Base-by-base conservation (phyloP, 23 tunicate genomes). In the Halocynthia roretzi region DNA sequence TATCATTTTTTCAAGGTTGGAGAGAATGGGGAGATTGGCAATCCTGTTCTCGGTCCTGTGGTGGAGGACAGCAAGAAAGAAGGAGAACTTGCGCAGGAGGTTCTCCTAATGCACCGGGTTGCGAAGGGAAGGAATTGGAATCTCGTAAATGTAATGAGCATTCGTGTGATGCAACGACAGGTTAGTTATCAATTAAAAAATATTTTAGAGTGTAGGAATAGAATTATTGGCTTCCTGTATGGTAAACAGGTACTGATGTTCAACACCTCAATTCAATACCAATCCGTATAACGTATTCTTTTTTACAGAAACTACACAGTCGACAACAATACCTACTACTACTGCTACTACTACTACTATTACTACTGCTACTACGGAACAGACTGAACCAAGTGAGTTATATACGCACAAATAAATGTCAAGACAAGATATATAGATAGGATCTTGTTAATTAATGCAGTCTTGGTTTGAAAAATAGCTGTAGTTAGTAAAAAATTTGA, bases 1-100 rank as follows among this genome's bases (percentile, higher is more conserved):
- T 17, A 58, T 15, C 15, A 72, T 23, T 20, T 18, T 57, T 18
- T 6, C 18, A 61, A 68, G 68, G 40, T 51, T 80, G 83, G 83
- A 48, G 76, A 68, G 83, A 80, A 53, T 80, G 83, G 83, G 78
- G 78, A 11, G 17, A 21, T 51, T 80, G 83, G 83, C 68, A 62
- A 56, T 62, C 83, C 5, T 80, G 83, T 68, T 48, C 52, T 52
- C 61, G 76, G 0, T 64, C 68, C 52, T 80, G 83, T 49, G 83
- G 68, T 31, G 68, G 83, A 7, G 83, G 83, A 71, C 52, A 52
- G 15, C 50, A 68, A 5, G 68, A 61, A n/a, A 67, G 83, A 53
- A 69, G 76, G 5, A 12, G 83, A 68, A 17, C 63, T n/a, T 80
- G 83, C 44, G 68, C 5, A 5, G 83, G 76, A 14, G 83, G 83